These are phyloP conservation scores for Pedetes capensis DNA, from an alignment of 2,113 vertebrate genomes.

Conservation along the genomic window DNA sequence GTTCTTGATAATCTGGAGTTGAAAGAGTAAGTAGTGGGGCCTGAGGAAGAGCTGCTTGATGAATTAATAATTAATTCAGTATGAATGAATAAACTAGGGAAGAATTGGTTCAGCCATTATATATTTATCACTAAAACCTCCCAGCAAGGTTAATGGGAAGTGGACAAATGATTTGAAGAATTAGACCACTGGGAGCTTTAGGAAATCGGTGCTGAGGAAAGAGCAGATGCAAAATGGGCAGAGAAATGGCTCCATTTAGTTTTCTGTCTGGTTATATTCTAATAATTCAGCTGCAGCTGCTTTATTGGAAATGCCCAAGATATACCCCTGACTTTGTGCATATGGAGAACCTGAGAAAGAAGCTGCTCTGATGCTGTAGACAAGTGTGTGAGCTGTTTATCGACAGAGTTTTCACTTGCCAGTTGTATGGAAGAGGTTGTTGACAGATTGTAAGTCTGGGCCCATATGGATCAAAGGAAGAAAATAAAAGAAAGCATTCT, in stretches of 20 bases:
- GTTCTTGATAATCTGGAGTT: neutral
- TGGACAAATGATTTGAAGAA: conserved; percentile 45
- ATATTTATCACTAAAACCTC: conserved; percentile 20
- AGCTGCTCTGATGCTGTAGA: neutral
- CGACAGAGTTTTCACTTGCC: conserved; percentile 64
- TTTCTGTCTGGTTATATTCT: conserved; percentile 36
- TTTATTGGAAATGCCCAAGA: neutral
- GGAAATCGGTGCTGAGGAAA: neutral
- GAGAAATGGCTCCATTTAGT: neutral
- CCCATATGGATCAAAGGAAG: conserved; percentile 61
- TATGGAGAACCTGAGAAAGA: conserved; percentile 2
- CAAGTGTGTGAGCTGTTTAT: conserved; percentile 53
- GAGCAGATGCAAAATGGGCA: neutral
- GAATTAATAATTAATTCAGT: conserved; percentile 53
- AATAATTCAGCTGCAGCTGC: conserved; percentile 24
- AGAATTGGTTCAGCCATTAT: conserved; percentile 9
- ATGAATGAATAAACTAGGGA: conserved; percentile 25
- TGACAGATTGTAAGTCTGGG: conserved; percentile 72
- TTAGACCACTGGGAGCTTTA: neutral
- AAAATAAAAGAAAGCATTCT: conserved; percentile 72
- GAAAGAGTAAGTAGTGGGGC: conserved; percentile 47
- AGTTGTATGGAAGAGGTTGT: conserved; percentile 69
- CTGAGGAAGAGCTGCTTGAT: conserved; percentile 39
- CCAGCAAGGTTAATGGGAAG: neutral
- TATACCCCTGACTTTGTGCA: neutral